These are phyloP conservation scores for Sibirionetta formosa DNA, from an alignment of 2,797 vertebrate species.

Conservation along the genomic window DNA sequence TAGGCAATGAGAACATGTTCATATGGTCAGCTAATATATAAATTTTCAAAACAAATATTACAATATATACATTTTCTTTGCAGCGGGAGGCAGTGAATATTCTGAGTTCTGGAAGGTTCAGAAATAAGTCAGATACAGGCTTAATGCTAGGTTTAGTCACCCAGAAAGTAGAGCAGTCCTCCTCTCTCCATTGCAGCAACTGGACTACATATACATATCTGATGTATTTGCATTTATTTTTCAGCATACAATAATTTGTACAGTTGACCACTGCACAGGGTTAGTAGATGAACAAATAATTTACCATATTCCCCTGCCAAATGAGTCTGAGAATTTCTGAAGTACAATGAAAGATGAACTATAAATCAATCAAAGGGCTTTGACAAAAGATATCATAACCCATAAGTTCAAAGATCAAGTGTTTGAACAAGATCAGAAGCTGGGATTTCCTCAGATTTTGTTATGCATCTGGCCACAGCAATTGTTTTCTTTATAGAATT, in stretches of 20 bases:
- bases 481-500: neutral
- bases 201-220: neutral
- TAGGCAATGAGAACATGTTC: conserved; percentile 98
- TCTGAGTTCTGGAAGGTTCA: conserved; percentile 46
- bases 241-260: neutral
- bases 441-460: neutral
- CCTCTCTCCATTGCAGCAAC: neutral
- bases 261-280: neutral
- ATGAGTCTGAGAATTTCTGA: neutral
- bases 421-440: neutral
- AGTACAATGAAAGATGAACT: neutral
- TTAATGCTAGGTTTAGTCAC: conserved; percentile 38
- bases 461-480: neutral
- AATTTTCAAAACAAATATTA: conserved; percentile 85
- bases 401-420: conserved; percentile 34
- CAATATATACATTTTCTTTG: conserved; percentile 78
- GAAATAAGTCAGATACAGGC: conserved; percentile 4
- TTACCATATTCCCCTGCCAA: neutral
- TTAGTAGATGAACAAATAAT: neutral
- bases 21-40: conserved; percentile 91
- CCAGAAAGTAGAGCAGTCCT: conserved; percentile 65
- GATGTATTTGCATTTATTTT: neutral
- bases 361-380: neutral
- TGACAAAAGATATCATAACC: conserved; percentile 29
- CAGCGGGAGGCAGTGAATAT: conserved; percentile 44